A percentile compares a stretch with the other conserved stretches of the same genome.
Conservation (phyloP, 2,113 vertebrate species). For the Gobiocypris rarus region DNA sequence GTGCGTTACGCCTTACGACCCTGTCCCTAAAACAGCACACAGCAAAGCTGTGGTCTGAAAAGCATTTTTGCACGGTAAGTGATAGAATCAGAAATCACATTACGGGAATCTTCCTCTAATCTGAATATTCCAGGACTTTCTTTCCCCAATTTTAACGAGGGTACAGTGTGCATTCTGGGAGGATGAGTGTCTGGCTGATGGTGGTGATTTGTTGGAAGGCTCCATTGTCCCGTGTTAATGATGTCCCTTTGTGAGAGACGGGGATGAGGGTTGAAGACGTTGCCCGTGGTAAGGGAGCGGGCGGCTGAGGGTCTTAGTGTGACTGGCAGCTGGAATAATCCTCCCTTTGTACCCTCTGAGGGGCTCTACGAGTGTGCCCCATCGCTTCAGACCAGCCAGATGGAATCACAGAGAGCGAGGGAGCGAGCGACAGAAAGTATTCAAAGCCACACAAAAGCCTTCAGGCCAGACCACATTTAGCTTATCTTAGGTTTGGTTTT, state of each 20-base stretch:
- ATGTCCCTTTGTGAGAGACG: conserved; percentile 70
- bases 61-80: neutral
- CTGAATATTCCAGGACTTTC: conserved; percentile 48
- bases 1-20: neutral
- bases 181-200: conserved; percentile 59
- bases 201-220: conserved; percentile 42
- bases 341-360: conserved; percentile 78
- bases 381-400: conserved; percentile 77
- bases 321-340: conserved; percentile 85
- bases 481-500: conserved; percentile 55
- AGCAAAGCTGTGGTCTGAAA: neutral
- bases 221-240: conserved; percentile 79
- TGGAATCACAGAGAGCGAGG: conserved; percentile 64
- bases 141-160: neutral
- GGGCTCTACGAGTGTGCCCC: conserved; percentile 75
- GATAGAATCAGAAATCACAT: conserved; percentile 45
- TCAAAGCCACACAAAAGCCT: conserved; percentile 58
- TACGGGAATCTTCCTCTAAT: conserved; percentile 37
- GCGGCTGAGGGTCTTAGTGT: conserved; percentile 77
- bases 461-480: conserved; percentile 35
- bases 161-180: conserved; percentile 55
- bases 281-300: conserved; percentile 70
- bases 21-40: neutral
- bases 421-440: conserved; percentile 23
- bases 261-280: conserved; percentile 75